phyloP scores from a whole-genome alignment of 1,140 invertebrate genomes.

The Phocides pigmalion region DNA sequence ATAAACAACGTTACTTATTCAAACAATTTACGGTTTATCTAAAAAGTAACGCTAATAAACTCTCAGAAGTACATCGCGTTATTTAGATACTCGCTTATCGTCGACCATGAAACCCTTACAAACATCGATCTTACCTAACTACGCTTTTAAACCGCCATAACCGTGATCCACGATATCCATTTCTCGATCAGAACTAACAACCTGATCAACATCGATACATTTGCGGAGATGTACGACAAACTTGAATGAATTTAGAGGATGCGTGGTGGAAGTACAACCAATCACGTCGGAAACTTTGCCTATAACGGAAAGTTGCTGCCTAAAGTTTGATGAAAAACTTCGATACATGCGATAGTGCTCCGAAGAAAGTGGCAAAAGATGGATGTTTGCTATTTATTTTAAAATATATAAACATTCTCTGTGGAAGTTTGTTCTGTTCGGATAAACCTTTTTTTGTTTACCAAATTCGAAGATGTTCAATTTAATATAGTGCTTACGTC shows the following conservation, averaged over 20 bases:
- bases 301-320: conserved; percentile 32
- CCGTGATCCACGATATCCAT: not conserved
- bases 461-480: no score
- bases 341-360: conserved; percentile 32
- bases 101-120: not conserved
- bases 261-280: conserved; percentile 36
- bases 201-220: conserved; percentile 7
- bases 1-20: no score
- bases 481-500: no score
- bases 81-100: not conserved
- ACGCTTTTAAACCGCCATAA: not conserved
- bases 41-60: no score
- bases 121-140: conserved; percentile 1
- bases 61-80: no score
- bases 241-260: conserved; percentile 27
- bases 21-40: no score
- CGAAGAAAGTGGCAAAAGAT: conserved; percentile 14
- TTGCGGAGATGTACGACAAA: conserved; percentile 9
- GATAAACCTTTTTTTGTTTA: not conserved
- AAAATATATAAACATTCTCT: not conserved
- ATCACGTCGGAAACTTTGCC: conserved; percentile 34
- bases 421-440: not conserved
- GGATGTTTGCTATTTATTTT: conserved; percentile 26
- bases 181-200: not conserved
- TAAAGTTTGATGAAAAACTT: conserved; percentile 59